Base-by-base conservation (phyloP, 2,888 invertebrate species). In the Zaprionus obscuricornis region DNA sequence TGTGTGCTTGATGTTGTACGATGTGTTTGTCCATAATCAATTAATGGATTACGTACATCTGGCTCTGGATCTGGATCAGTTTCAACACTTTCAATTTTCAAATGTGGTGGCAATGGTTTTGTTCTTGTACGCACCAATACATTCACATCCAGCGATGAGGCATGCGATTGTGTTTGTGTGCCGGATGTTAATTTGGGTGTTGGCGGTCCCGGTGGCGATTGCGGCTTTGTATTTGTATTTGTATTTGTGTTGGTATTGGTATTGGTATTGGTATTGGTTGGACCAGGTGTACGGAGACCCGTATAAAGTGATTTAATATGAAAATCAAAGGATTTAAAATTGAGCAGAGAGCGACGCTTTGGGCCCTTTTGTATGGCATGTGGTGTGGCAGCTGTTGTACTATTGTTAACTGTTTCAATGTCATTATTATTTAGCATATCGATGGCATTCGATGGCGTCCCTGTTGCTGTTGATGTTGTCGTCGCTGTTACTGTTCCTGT, bases 251-350 rank as follows among this genome's bases (percentile, higher is more conserved):
- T 4, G 22, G 14, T 13, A 6, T 2, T 14, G 0, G 36, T 5
- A 0, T 62, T 42, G 22, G 29, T 57, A 5, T 22, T 59, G 6
- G 57, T 17, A 11, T 57, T 60, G 17, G 22, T 59, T 13, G 46
- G 13, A 0, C 43, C 56, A 13, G 16, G 26, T 0, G 46, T 33
- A 2, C 88, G 87, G 26, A 90, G 57, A 2, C 90, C 89, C n/a
- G 87, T 84, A 66, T 90, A 90, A 11, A 90, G 58, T 0, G 89
- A 89, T 63, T 90, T 90, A 27, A 90, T 79, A 60, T 90, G 90
- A 58, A 90, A 90, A 66, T 90, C 90, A 24, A 90, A 87, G 2
- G 90, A 90, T 70, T 88, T 87, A 62, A 90, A 90, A 50, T 88
- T 90, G 50, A 90, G 87, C 64, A 90, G 60, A 4, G 89, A 88